Conservation (phyloP, 2,888 invertebrate genomes). For the Cephus runcator region DNA sequence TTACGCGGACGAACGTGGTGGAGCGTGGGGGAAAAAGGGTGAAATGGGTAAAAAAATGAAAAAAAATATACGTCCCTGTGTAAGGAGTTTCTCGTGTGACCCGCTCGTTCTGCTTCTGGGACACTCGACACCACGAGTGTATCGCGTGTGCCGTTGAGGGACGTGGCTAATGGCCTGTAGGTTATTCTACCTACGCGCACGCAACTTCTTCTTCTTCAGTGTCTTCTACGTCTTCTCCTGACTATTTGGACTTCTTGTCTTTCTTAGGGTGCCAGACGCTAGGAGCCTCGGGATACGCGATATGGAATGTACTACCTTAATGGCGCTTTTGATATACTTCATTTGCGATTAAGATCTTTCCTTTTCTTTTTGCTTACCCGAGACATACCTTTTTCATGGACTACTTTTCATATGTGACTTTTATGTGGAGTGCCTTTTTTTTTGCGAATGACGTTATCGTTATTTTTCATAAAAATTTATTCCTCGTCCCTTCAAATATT, state of each 20-base stretch:
- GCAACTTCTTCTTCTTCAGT: constrained; percentile 12
- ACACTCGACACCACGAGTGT: constrained; percentile 57
- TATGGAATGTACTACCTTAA: neutral
- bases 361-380: neutral
- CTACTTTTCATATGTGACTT: neutral
- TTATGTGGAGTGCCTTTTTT: neutral
- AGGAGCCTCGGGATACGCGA: neutral
- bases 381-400: neutral
- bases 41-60: neutral
- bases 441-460: neutral
- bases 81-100: constrained; percentile 58
- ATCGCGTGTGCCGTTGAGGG: constrained; percentile 54
- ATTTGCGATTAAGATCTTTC: neutral
- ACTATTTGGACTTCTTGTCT: neutral
- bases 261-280: neutral
- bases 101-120: constrained; percentile 41
- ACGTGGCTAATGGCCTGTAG: constrained; percentile 61
- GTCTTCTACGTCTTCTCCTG: neutral
- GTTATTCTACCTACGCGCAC: constrained; percentile 35
- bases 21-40: neutral
- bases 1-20: constrained; percentile 1
- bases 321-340: neutral
- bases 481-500: neutral
- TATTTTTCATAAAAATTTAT: neutral
- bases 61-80: constrained; percentile 29